phyloP scores from a whole-genome alignment of 2,113 vertebrate genomes.

The Ivindomyrus marchei region DNA sequence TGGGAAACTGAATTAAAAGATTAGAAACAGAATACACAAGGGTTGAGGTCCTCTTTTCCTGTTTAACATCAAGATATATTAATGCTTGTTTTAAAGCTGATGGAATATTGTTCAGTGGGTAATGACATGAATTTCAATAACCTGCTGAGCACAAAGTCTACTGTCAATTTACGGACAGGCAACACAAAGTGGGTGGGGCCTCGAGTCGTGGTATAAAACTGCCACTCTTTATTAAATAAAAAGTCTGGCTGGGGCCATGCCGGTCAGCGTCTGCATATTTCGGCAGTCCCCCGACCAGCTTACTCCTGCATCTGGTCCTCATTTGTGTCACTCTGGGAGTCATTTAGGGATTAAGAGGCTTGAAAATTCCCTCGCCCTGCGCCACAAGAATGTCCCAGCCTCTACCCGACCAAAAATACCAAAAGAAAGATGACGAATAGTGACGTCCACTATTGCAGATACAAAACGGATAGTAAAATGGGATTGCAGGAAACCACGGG shows the following conservation, averaged over 20 bases:
- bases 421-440: not conserved
- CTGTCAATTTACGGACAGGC: not conserved
- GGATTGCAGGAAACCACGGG: not conserved
- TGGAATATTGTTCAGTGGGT: not conserved
- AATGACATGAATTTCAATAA: not conserved
- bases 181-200: not conserved
- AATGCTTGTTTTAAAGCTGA: not conserved
- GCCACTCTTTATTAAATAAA: not conserved
- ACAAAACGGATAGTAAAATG: not conserved
- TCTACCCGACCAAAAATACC: not conserved
- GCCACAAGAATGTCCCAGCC: conserved; percentile 13
- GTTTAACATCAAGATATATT: not conserved
- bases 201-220: not conserved
- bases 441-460: not conserved
- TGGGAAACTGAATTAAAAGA: not conserved
- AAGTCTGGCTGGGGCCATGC: not conserved
- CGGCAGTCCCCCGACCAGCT: not conserved
- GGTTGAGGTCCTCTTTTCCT: not conserved
- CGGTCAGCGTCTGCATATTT: not conserved
- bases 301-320: not conserved
- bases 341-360: not conserved
- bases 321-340: not conserved
- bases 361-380: not conserved
- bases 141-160: not conserved
- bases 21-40: not conserved